Evolutionary conservation across 2,888 invertebrate species (phyloP).

Genomic region (Pristionchus mayeri): DNA sequence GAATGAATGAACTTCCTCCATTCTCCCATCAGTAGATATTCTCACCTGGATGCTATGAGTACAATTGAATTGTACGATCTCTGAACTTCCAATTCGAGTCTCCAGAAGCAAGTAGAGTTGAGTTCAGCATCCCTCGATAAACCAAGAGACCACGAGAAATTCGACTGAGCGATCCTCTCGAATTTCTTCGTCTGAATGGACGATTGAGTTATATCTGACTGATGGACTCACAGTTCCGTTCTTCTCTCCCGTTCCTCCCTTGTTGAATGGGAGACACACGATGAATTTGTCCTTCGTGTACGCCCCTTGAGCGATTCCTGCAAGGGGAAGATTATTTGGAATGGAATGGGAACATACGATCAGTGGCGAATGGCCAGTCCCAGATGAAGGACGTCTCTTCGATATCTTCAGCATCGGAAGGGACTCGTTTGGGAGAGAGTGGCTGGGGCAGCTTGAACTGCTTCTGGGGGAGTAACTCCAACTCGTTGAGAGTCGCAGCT

Average conservation of each 20-base stretch:
- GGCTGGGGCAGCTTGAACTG: constrained; percentile 33
- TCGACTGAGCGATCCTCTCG: constrained; percentile 70
- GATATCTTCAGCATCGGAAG: constrained; percentile 25
- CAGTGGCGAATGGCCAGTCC: constrained; percentile 73
- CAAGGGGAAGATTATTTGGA: constrained; percentile 23
- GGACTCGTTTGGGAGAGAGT: constrained; percentile 18
- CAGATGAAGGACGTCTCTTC: constrained; percentile 66
- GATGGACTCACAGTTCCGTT: constrained; percentile 64
- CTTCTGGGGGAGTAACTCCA: constrained; percentile 47
- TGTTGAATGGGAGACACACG: constrained; percentile 72
- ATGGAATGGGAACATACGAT: constrained; percentile 64
- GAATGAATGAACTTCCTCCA: too few species aligned
- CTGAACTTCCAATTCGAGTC: constrained; percentile 70
- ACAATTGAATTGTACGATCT: constrained; percentile 69
- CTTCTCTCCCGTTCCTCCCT: constrained; percentile 73
- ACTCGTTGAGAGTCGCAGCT: constrained; percentile 43
- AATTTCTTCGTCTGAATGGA: constrained; percentile 71
- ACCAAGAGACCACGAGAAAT: constrained; percentile 72
- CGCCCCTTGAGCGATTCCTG: constrained; percentile 71
- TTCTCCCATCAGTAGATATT: constrained; percentile 6
- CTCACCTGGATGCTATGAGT: constrained; percentile 70
- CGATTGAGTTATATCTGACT: too few species aligned
- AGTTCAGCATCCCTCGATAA: constrained; percentile 65
- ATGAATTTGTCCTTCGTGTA: constrained; percentile 71
- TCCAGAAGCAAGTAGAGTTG: constrained; percentile 72